Evolutionary conservation across 2,888 invertebrate genomes (phyloP), one percentile per base, ranked within the genome.

Genomic region (Epistrophe eligans): DNA sequence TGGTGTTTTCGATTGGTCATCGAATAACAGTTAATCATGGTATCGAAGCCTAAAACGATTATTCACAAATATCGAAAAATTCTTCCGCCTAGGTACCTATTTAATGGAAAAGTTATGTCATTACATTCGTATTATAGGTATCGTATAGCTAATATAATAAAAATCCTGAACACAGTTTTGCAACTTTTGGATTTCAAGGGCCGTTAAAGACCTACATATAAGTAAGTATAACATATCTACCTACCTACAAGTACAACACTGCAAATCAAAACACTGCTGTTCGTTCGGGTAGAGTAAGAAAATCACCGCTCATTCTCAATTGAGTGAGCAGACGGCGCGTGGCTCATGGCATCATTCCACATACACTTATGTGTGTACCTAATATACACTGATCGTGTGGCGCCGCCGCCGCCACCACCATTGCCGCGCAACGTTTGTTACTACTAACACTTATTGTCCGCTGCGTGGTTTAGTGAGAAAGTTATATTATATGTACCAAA

Each of bases 251-350:
- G n/a, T n/a, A 24, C 24, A 24, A 24, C 24, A 24, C 28, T 24
- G 3, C 52, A 24, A 55, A 24, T 28, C 15, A 55, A 28, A 55
- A 15, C 52, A 55, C 3, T 28, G 8, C 7, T 28, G 8, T 28
- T 24, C 52, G 52, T 55, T 55, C 52, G 8, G 52, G 52, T 55
- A 55, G 52, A 32, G 55, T 55, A 32, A 32, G n/a, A 55, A 55
- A 28, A 32, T 55, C 28, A 28, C 28, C 28, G 55, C 55, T 55
- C 28, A 55, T 55, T 55, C 28, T 28, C 55, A 28, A 32, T n/a
- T 55, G 55, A 55, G 28, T 32, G 55, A 55, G 28, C 55, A 55
- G 55, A 55, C 55, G 28, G 55, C 55, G 55, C 55, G 55, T 55
- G 55, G 28, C 28, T 55, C 55, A 15, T 55, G 55, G 55, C 55